A percentile compares a stretch with the other conserved stretches of the same genome.
phyloP scores from a whole-genome alignment of 1,140 invertebrate species.

The Brachionus plicatilis region DNA sequence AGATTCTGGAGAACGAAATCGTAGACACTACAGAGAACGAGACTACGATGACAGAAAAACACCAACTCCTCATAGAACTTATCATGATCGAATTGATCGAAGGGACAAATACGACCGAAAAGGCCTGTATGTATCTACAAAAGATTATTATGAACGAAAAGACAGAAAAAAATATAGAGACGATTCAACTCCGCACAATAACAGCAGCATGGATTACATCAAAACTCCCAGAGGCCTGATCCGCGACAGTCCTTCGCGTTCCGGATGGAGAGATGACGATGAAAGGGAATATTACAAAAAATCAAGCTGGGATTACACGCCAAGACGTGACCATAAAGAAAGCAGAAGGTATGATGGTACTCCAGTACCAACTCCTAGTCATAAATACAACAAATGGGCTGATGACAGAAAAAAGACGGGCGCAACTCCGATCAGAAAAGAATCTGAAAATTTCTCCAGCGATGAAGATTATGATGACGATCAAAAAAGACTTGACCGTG shows the following conservation, averaged over 20 bases:
- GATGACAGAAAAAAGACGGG: constrained; percentile 21
- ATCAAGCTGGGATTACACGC: constrained; percentile 18
- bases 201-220: neutral
- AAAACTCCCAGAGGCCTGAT: neutral
- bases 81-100: neutral
- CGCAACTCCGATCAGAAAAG: neutral
- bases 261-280: neutral
- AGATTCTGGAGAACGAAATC: neutral
- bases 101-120: neutral
- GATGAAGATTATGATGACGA: constrained; percentile 55
- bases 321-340: neutral
- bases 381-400: constrained; percentile 39
- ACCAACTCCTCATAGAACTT: constrained; percentile 15
- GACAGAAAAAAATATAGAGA: neutral
- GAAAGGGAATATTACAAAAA: neutral
- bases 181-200: neutral
- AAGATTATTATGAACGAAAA: neutral
- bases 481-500: constrained; percentile 69
- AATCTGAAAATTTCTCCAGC: neutral
- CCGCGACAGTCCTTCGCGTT: neutral
- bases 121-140: constrained; percentile 17
- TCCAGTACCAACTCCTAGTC: constrained; percentile 17
- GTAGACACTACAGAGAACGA: neutral
- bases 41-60: constrained; percentile 4
- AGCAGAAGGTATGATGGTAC: neutral